Conservation (phyloP, 1,140 invertebrate genomes). For the Pseudomyrmex sp. region DNA sequence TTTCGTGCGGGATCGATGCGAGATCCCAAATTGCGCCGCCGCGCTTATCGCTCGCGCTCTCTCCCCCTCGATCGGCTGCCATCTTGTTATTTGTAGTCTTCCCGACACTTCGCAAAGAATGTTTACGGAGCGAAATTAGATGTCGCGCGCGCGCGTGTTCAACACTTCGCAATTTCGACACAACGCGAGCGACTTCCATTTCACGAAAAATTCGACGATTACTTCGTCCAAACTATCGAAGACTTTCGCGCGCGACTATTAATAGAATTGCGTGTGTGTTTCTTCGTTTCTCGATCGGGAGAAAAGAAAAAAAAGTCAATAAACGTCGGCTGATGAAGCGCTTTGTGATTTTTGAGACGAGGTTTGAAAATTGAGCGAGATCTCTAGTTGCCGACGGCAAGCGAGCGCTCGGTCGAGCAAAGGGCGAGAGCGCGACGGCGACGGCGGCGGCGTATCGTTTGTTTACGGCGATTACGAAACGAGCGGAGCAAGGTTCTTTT, state of each 20-base stretch:
- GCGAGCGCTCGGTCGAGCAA: background rate
- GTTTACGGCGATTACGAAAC: background rate
- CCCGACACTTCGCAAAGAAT: conserved; percentile 33
- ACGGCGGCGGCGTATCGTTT: background rate
- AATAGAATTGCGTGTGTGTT: no score
- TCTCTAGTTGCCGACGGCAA: background rate
- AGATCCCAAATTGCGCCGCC: conserved; percentile 27
- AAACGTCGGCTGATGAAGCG: background rate
- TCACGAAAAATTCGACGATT: no score
- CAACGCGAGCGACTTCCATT: background rate
- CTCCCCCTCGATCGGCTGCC: conserved; percentile 35
- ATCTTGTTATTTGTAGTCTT: conserved; percentile 51
- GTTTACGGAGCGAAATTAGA: conserved; percentile 2
- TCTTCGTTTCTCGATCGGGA: background rate
- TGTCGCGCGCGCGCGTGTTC: background rate
- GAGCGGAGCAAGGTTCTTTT: conserved; percentile 4
- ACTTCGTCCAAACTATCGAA: background rate
- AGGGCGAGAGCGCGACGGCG: no score
- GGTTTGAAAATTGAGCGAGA: background rate
- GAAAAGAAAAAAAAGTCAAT: background rate
- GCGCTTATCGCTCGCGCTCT: conserved; percentile 28
- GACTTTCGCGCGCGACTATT: background rate
- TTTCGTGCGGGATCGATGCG: conserved; percentile 50
- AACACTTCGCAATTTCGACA: background rate
- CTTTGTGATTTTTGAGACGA: no score